Percentiles rank a stretch among this genome's conserved stretches.
These are phyloP conservation scores for Onthophagus sagittarius DNA, from an alignment of 2,888 invertebrate genomes.

Conservation along the genomic window DNA sequence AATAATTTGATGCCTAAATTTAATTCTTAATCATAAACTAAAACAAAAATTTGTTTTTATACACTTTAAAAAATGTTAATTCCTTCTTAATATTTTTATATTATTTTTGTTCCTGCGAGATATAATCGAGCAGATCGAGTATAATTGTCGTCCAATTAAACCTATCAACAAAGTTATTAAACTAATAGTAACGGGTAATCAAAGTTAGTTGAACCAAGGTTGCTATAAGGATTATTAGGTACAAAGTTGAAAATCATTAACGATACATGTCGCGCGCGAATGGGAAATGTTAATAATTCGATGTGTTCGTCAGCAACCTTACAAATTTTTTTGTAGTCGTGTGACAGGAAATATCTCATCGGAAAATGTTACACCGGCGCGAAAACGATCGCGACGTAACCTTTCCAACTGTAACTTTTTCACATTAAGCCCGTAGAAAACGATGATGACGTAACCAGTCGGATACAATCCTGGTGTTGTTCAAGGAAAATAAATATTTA, in stretches of 20 bases:
- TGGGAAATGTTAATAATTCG: background rate
- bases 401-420: background rate
- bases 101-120: background rate
- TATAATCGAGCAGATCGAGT: background rate
- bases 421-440: background rate
- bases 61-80: too few species aligned
- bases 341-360: background rate
- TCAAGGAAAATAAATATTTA: slow-evolving; percentile 12
- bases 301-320: too few species aligned
- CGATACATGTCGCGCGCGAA: background rate
- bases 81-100: background rate
- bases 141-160: background rate
- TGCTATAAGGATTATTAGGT: background rate
- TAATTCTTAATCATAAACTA: too few species aligned
- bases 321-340: background rate
- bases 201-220: background rate
- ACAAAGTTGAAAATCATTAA: background rate
- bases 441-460: background rate
- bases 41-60: too few species aligned
- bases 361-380: background rate
- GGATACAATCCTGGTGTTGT: background rate
- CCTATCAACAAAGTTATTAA: background rate
- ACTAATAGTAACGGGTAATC: background rate
- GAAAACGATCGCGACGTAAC: background rate
- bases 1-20: too few species aligned